phyloP scores from a whole-genome alignment of 2,113 vertebrate genomes.

The Triplophysa dalaica region DNA sequence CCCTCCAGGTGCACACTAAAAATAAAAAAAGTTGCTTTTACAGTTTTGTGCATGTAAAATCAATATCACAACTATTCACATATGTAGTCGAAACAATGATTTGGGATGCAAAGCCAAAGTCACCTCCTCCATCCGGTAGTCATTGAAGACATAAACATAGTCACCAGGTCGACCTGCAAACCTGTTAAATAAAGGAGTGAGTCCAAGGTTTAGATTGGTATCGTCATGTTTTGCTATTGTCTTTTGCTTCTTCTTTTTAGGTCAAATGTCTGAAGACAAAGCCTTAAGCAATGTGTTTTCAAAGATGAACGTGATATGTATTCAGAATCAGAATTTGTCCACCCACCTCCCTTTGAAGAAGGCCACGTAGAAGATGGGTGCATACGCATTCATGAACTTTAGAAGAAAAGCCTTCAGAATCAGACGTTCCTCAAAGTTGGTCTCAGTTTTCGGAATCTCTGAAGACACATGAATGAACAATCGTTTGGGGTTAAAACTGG shows the following conservation, averaged over 20 bases:
- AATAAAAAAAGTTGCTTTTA: background rate
- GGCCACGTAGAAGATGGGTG: conserved; percentile 96
- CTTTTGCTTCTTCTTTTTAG: conserved; percentile 5
- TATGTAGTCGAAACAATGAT: background rate
- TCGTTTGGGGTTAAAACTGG: background rate
- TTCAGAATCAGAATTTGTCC: background rate
- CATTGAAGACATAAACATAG: conserved; percentile 90
- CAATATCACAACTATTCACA: background rate
- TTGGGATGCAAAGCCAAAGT: conserved; percentile 44
- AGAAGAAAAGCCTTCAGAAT: conserved; percentile 93
- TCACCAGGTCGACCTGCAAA: conserved; percentile 90
- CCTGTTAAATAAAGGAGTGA: conserved; percentile 63
- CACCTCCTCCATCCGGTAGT: conserved; percentile 94
- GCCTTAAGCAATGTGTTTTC: no score
- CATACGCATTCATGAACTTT: conserved; percentile 97
- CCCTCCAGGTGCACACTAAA: conserved; percentile 93
- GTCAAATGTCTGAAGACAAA: background rate
- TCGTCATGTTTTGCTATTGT: background rate
- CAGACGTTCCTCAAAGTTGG: conserved; percentile 88
- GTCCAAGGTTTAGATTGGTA: background rate
- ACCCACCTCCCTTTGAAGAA: conserved; percentile 96
- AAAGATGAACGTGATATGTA: background rate
- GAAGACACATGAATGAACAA: conserved; percentile 39
- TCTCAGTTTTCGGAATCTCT: conserved; percentile 97
- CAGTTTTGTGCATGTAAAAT: background rate